Evolutionary conservation across 1,140 invertebrate species (phyloP).

Genomic region (Drosophila ironensis): DNA sequence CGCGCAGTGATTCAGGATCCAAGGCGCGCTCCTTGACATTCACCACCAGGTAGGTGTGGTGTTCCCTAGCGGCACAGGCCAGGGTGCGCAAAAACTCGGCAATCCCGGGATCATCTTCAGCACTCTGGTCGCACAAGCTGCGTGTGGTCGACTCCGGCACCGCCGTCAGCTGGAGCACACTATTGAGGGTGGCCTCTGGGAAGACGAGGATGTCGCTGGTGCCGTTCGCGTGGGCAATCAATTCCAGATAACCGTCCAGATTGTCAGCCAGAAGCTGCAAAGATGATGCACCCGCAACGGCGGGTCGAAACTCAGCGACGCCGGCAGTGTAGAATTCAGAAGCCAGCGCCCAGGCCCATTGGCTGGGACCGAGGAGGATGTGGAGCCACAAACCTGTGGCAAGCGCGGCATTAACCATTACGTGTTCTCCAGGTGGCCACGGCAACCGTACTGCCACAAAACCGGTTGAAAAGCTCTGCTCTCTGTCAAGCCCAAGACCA

Average conservation of each 20-base stretch:
- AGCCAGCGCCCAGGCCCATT: neutral
- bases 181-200: slow-evolving; percentile 86
- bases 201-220: slow-evolving; percentile 91
- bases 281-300: slow-evolving; percentile 26
- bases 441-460: no score
- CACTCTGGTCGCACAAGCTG: slow-evolving; percentile 24
- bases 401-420: no score
- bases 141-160: slow-evolving; percentile 42
- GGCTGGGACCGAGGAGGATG: neutral
- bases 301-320: slow-evolving; percentile 82
- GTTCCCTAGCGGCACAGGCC: slow-evolving; percentile 55
- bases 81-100: slow-evolving; percentile 44
- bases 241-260: slow-evolving; percentile 52
- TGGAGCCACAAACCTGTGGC: neutral
- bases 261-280: slow-evolving; percentile 54
- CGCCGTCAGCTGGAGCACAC: slow-evolving; percentile 44
- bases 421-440: no score
- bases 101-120: neutral
- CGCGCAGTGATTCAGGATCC: slow-evolving; percentile 81
- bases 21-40: slow-evolving; percentile 86
- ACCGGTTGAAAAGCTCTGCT: no score
- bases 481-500: no score
- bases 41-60: slow-evolving; percentile 85
- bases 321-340: slow-evolving; percentile 82
- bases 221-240: slow-evolving; percentile 48